Evolutionary conservation across 2,797 vertebrate genomes (phyloP).

Genomic region (Agapornis canus): DNA sequence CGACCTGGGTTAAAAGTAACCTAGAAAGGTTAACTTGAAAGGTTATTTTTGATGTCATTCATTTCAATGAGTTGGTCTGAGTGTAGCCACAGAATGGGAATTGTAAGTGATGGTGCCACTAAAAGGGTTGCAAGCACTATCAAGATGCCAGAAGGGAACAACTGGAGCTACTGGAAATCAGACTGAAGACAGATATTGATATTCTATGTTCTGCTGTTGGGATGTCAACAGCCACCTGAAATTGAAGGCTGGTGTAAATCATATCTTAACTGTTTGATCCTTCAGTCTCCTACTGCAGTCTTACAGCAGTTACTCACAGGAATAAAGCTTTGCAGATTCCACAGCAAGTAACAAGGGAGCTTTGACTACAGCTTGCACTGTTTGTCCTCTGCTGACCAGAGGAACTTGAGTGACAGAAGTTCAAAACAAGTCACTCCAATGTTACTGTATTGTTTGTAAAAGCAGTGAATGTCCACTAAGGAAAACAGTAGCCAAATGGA

Average conservation of each 20-base stretch:
- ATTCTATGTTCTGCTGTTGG: not conserved
- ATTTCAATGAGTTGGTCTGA: not conserved
- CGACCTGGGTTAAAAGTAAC: slow-evolving; percentile 20
- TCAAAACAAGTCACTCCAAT: slow-evolving; percentile 37
- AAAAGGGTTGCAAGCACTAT: not conserved
- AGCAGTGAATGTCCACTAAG: slow-evolving; percentile 32
- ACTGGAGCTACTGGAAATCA: not conserved
- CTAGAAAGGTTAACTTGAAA: slow-evolving; percentile 28
- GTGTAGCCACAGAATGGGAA: not conserved
- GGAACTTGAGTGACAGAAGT: slow-evolving; percentile 20
- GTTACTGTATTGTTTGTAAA: slow-evolving; percentile 42
- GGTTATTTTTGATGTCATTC: not conserved
- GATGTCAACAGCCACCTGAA: not conserved
- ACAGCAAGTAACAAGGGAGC: not conserved
- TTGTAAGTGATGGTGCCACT: not conserved
- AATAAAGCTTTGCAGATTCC: not conserved
- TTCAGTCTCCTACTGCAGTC: not conserved
- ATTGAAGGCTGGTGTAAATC: not conserved
- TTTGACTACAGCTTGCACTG: not conserved
- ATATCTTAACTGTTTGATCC: not conserved
- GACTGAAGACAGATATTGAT: not conserved
- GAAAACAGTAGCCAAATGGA: slow-evolving; percentile 33
- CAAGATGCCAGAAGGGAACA: not conserved
- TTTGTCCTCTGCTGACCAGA: slow-evolving; percentile 44
- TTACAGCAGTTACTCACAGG: not conserved